Evolutionary conservation across 2,113 vertebrate species (phyloP).

Genomic region (Thamnophis sirtalis): DNA sequence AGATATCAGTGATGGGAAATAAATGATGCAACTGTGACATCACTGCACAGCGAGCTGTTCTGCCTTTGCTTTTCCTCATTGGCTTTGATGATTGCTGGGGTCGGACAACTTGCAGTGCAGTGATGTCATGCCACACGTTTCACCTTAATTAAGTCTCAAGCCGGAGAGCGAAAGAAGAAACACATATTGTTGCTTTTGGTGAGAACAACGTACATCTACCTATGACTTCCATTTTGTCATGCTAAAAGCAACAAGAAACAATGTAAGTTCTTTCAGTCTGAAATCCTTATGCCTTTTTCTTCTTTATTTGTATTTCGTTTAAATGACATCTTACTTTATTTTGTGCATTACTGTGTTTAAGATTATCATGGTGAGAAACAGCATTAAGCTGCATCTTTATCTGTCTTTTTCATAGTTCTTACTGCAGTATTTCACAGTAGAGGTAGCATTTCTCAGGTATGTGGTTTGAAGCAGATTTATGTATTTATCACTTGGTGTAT

Average conservation of each 20-base stretch:
- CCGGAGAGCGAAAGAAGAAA: neutral
- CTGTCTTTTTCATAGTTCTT: neutral
- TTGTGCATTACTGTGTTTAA: neutral
- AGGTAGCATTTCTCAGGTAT: neutral
- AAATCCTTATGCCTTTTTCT: neutral
- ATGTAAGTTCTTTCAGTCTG: neutral
- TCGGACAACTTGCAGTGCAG: neutral
- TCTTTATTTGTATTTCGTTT: neutral
- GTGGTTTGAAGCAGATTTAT: neutral
- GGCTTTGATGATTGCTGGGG: neutral
- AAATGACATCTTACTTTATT: neutral
- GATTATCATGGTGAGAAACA: neutral
- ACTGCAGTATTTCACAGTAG: neutral
- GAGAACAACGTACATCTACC: neutral
- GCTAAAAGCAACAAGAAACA: neutral
- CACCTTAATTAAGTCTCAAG: neutral
- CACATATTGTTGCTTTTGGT: neutral
- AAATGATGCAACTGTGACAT: neutral
- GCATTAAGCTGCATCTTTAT: neutral
- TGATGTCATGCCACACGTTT: neutral
- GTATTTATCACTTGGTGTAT: neutral
- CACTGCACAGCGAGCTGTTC: neutral
- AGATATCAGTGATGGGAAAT: neutral
- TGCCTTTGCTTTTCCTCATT: neutral
- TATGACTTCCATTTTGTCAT: neutral